Base-by-base conservation (phyloP, 1,140 invertebrate species). In the Drosophila nebulosa region DNA sequence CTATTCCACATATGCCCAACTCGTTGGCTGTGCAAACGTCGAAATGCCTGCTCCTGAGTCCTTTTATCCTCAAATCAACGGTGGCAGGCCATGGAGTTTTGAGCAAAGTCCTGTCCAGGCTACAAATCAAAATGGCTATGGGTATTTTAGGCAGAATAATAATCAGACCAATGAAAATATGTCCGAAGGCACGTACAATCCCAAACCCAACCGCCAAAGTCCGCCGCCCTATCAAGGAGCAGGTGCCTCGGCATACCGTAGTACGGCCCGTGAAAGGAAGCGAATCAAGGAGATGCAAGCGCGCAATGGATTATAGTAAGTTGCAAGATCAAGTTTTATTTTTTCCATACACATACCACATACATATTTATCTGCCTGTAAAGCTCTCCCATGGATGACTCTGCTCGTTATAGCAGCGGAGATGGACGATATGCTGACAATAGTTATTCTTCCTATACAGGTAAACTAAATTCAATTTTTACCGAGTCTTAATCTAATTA, bases 301-400 rank as follows among this genome's bases (percentile, higher is more conserved):
- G 1, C 78, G 78, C n/a, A 81, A 81, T 36, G 78, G 78, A 12
- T 26, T 81, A 21, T 64, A 53, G 78, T 80, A 21, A 36, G 78
- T 68, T 1, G 1, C 22, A 32, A 12, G 9, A 2, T 30, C 27
- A 9, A 30, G 10, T n/a, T n/a, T n/a, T 30, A 30, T 30, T 30
- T 9, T 30, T 30, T 30, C 27, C 7, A 1, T 5, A 16, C 7
- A 7, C 10, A 57, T 57, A n/a, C n/a, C n/a, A n/a, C n/a, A n/a
- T n/a, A n/a, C n/a, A n/a, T n/a, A 21, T 2, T 1, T 16, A 30
- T 27, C n/a, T 4, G 2, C 2, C 12, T 18, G 0, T 12, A 26
- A 27, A 72, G 69, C 21, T 63, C 69, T 4, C 66, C 69, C 4
- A 36, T 32, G 9, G 69, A 69, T n/a, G 6, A 27, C 6, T 7